A percentile compares a stretch with the other conserved stretches of the same genome.
Evolutionary conservation across 2,797 vertebrate species (phyloP).

Genomic region (Rhincodon typus): DNA sequence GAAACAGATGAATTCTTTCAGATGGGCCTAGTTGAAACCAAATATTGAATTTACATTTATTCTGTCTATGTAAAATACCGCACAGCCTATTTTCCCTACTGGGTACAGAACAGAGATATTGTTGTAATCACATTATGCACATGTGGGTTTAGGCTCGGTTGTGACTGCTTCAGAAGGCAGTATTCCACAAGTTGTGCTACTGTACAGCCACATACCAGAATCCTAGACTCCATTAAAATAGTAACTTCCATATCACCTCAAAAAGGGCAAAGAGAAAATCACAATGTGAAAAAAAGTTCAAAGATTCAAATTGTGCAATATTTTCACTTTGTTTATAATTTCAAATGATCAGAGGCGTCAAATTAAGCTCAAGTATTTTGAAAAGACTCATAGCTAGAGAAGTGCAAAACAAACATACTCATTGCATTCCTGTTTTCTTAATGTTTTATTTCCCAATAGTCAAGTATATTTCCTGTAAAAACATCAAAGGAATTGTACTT

Average conservation of each 20-base stretch:
- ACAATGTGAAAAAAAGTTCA: background rate
- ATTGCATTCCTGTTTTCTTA: background rate
- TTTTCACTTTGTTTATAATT: background rate
- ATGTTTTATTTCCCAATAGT: constrained; percentile 3
- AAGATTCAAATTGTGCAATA: background rate
- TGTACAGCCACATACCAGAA: background rate
- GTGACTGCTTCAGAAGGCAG: background rate
- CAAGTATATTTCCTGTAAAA: background rate
- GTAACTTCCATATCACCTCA: background rate
- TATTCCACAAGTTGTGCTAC: background rate
- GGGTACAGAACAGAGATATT: background rate
- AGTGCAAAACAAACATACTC: background rate
- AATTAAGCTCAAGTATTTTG: background rate
- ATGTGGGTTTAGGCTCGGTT: background rate
- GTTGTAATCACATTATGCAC: background rate
- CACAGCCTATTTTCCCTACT: background rate
- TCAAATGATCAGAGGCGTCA: background rate
- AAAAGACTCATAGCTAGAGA: background rate
- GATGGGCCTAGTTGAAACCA: background rate
- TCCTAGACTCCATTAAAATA: background rate
- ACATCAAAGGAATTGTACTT: background rate
- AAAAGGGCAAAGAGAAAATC: background rate
- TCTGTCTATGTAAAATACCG: background rate
- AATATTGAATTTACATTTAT: background rate
- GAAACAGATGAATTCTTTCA: background rate